Evolutionary conservation across 1,140 invertebrate species (phyloP).

Genomic region (Trichogramma pretiosum): DNA sequence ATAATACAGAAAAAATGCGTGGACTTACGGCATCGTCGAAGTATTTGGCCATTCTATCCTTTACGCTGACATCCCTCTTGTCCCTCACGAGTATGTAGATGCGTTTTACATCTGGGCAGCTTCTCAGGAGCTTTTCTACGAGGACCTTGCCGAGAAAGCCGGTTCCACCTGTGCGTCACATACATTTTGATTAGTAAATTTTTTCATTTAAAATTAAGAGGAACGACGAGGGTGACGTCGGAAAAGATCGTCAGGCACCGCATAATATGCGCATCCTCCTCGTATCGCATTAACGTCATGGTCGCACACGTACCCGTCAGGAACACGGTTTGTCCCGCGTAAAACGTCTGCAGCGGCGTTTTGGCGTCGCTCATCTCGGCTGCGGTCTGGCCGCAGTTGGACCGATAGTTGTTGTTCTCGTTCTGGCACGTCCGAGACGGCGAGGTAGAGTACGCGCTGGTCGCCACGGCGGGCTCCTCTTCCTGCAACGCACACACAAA

Average conservation of each 20-base stretch:
- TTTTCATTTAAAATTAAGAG: neutral
- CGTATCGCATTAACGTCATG: neutral
- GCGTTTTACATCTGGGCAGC: constrained; percentile 59
- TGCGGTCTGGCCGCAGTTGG: too few relatives aligned
- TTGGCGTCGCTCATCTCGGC: constrained; percentile 20
- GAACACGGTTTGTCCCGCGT: constrained; percentile 30
- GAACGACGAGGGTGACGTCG: neutral
- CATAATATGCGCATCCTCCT: too few relatives aligned
- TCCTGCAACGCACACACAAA: too few relatives aligned
- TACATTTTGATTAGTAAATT: neutral
- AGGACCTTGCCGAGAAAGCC: constrained; percentile 84
- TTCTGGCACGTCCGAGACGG: too few relatives aligned
- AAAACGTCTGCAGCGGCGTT: constrained; percentile 34
- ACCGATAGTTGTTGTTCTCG: constrained; percentile 28
- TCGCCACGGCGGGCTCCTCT: too few relatives aligned
- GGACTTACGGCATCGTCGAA: constrained; percentile 55
- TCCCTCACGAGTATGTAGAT: constrained; percentile 74
- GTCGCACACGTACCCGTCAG: constrained; percentile 35
- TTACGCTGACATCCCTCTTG: constrained; percentile 65
- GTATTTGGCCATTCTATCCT: constrained; percentile 56
- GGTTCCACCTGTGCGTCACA: constrained; percentile 50
- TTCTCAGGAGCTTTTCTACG: constrained; percentile 77
- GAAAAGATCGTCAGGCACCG: too few relatives aligned
- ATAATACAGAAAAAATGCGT: neutral
- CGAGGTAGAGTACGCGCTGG: too few relatives aligned